Percentiles rank a stretch among this genome's conserved stretches.
phyloP scores from a whole-genome alignment of 2,113 vertebrate genomes.

The Sceloporus tristichus region DNA sequence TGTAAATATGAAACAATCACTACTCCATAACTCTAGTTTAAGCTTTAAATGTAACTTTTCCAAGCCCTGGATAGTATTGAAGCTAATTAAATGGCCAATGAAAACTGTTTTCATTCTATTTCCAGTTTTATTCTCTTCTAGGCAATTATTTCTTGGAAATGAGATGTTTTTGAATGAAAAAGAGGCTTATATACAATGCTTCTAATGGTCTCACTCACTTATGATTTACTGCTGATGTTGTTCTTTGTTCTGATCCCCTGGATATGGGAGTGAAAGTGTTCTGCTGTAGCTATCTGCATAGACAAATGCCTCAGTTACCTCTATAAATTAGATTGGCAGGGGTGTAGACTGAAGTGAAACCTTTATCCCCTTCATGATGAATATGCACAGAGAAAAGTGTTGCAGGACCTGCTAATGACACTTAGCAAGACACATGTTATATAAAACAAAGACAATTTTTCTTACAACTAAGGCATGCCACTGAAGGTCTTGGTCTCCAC shows the following conservation, averaged over 20 bases:
- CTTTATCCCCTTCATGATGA: constrained; percentile 5
- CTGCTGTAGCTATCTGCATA: constrained; percentile 38
- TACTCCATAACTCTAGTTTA: too few relatives aligned
- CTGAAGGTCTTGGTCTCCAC: constrained; percentile 25
- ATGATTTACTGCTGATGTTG: not conserved
- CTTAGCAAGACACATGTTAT: constrained; percentile 35
- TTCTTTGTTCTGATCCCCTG: not conserved
- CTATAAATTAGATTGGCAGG: constrained; percentile 38
- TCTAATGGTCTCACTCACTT: not conserved
- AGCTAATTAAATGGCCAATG: not conserved
- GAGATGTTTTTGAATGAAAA: not conserved
- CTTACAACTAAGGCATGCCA: not conserved
- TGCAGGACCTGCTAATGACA: constrained; percentile 25
- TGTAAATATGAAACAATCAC: too few relatives aligned
- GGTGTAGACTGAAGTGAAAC: constrained; percentile 10
- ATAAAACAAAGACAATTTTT: constrained; percentile 38
- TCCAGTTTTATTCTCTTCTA: not conserved
- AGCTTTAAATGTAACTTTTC: too few relatives aligned
- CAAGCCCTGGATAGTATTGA: not conserved
- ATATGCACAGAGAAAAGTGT: constrained; percentile 33
- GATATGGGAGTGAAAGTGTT: not conserved
- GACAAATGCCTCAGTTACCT: not conserved
- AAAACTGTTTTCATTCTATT: not conserved
- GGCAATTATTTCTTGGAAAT: fast-evolving
- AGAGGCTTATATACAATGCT: not conserved